phyloP scores from a whole-genome alignment of 53 echinoderm and acorn worm genomes.

The Temnopleurus reevesii region DNA sequence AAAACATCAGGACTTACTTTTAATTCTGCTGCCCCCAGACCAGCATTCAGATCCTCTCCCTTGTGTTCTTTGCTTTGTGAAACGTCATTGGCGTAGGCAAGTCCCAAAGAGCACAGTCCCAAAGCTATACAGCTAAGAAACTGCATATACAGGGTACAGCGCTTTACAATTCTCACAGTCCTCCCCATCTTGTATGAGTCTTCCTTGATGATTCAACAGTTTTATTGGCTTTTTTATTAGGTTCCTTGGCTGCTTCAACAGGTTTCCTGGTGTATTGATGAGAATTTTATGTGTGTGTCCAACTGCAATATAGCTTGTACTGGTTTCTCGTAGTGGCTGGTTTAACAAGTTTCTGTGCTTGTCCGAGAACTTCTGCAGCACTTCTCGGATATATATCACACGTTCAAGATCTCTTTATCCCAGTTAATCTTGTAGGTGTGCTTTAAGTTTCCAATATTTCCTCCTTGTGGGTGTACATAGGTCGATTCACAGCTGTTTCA shows the following conservation, averaged over 20 bases:
- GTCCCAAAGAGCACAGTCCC: conserved; percentile 40
- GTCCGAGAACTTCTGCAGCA: not conserved
- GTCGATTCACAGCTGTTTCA: no score
- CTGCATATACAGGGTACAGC: not conserved
- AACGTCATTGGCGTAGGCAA: not conserved
- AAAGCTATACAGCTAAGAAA: conserved; percentile 17
- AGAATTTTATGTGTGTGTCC: not conserved
- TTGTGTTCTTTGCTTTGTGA: conserved; percentile 27
- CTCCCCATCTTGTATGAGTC: not conserved
- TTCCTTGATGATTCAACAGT: not conserved
- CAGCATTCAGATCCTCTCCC: not conserved
- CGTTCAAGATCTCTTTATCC: not conserved
- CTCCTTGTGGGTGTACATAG: no score
- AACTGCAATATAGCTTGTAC: no score
- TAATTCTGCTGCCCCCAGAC: not conserved
- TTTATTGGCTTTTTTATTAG: not conserved
- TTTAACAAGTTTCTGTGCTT: not conserved
- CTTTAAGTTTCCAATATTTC: not conserved
- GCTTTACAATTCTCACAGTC: conserved; percentile 36
- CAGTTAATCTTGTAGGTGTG: not conserved
- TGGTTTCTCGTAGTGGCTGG: not conserved
- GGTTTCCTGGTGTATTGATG: not conserved
- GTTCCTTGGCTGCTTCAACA: not conserved
- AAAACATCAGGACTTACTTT: no score
- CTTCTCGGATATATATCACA: no score